These are phyloP conservation scores for Polyodon spathula DNA, from an alignment of 2,113 vertebrate species.

Conservation along the genomic window DNA sequence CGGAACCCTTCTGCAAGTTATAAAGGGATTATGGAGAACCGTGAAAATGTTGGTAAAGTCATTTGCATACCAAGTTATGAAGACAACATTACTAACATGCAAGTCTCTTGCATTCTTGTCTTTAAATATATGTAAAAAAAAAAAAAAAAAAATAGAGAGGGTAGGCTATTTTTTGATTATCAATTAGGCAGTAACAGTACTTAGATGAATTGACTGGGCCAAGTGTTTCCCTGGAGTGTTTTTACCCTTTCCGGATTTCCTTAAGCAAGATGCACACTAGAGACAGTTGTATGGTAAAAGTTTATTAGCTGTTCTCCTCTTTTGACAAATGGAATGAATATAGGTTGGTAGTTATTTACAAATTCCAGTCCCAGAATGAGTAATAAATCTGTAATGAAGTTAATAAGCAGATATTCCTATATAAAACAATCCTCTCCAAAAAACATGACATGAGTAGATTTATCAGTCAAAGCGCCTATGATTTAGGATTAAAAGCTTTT, in stretches of 20 bases:
- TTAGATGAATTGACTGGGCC: neutral
- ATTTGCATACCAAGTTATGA: too few relatives aligned
- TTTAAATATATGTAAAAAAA: too few relatives aligned
- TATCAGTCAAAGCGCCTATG: slow-evolving; percentile 33
- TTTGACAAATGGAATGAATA: slow-evolving; percentile 76
- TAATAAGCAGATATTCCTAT: slow-evolving; percentile 42
- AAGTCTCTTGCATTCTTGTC: too few relatives aligned
- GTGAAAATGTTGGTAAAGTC: too few relatives aligned
- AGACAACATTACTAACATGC: too few relatives aligned
- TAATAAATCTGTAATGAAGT: slow-evolving; percentile 44
- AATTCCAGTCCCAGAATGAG: slow-evolving; percentile 53
- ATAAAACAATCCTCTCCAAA: slow-evolving; percentile 46
- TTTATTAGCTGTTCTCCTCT: slow-evolving; percentile 80
- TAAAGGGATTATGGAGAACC: too few relatives aligned
- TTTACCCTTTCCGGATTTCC: neutral
- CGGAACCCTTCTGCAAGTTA: too few relatives aligned
- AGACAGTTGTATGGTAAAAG: slow-evolving; percentile 56
- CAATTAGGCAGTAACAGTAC: too few relatives aligned
- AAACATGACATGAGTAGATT: slow-evolving; percentile 39
- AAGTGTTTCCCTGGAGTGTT: too few relatives aligned
- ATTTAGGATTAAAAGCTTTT: slow-evolving; percentile 33
- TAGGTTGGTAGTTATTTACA: slow-evolving; percentile 60
- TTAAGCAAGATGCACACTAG: slow-evolving; percentile 17
- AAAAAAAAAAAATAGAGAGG: too few relatives aligned
- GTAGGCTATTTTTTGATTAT: too few relatives aligned